Conservation (phyloP, 2,797 vertebrate species). For the Vultur gryphus region DNA sequence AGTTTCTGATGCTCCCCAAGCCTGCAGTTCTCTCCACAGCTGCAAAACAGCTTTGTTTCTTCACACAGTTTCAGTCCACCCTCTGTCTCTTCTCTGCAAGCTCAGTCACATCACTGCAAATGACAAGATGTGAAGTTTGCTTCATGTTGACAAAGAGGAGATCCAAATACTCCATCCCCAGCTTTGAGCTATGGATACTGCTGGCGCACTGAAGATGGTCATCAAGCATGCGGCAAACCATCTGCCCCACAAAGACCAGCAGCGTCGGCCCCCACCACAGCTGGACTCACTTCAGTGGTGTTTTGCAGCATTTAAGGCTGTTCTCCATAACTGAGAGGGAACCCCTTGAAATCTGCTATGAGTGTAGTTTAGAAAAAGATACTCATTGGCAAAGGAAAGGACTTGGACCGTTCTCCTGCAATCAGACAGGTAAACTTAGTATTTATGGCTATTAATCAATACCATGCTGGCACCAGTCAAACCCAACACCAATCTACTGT, state of each 20-base stretch:
- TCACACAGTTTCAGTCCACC: neutral
- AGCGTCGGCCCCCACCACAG: neutral
- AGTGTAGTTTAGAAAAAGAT: neutral
- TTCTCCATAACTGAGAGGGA: neutral
- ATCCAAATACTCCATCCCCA: neutral
- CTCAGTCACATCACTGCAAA: neutral
- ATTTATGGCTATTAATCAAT: neutral
- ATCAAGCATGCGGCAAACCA: neutral
- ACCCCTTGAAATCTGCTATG: neutral
- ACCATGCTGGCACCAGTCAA: neutral
- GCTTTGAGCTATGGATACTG: neutral
- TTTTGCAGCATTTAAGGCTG: neutral
- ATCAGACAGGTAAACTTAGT: neutral
- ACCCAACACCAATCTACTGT: neutral
- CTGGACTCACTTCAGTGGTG: neutral
- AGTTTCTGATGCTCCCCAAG: neutral
- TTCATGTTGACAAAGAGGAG: neutral
- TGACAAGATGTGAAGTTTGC: neutral
- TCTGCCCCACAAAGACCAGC: neutral
- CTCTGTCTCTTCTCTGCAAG: neutral
- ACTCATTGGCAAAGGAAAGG: neutral
- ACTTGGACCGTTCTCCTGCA: neutral
- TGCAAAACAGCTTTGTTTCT: neutral
- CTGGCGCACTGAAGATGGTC: neutral
- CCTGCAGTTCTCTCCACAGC: neutral